Conservation (phyloP, 2,888 invertebrate species). For the Fabriciana adippe region DNA sequence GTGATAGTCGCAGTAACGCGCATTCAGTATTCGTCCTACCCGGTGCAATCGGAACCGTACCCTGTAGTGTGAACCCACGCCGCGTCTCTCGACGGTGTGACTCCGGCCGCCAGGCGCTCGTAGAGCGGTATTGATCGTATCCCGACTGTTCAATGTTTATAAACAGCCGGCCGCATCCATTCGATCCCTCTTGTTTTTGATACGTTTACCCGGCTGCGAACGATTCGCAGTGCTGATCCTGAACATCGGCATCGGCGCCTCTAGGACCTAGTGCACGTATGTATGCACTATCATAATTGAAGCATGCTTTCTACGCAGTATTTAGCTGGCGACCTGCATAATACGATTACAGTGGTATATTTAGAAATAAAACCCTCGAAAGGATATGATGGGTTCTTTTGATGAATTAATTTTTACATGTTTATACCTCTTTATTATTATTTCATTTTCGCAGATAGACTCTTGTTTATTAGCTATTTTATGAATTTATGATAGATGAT, state of each 20-base stretch:
- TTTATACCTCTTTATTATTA: too few species aligned
- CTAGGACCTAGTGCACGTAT: slow-evolving; percentile 62
- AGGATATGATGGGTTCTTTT: too few species aligned
- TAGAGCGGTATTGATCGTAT: slow-evolving; percentile 67
- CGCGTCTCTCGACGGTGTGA: slow-evolving; percentile 55
- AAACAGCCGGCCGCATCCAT: slow-evolving; percentile 75
- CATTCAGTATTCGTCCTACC: background rate
- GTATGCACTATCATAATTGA: slow-evolving; percentile 60
- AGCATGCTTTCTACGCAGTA: slow-evolving; percentile 46
- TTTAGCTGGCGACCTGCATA: slow-evolving; percentile 47
- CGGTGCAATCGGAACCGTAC: slow-evolving; percentile 14
- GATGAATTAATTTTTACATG: too few species aligned
- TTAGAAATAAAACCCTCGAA: slow-evolving; percentile 38
- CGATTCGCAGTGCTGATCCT: slow-evolving; percentile 56
- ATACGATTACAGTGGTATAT: slow-evolving; percentile 41
- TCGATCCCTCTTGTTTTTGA: slow-evolving; percentile 69
- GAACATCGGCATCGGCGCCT: slow-evolving; percentile 55
- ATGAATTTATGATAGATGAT: slow-evolving; percentile 16
- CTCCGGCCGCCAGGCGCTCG: slow-evolving; percentile 60
- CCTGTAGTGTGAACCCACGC: slow-evolving; percentile 49
- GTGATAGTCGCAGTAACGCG: slow-evolving; percentile 48
- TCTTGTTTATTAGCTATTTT: slow-evolving; percentile 38
- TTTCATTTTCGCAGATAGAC: too few species aligned
- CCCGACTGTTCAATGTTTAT: slow-evolving; percentile 75
- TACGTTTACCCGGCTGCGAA: slow-evolving; percentile 55